Evolutionary conservation across 2,113 vertebrate species (phyloP).

Genomic region (Aspidoscelis tigris): DNA sequence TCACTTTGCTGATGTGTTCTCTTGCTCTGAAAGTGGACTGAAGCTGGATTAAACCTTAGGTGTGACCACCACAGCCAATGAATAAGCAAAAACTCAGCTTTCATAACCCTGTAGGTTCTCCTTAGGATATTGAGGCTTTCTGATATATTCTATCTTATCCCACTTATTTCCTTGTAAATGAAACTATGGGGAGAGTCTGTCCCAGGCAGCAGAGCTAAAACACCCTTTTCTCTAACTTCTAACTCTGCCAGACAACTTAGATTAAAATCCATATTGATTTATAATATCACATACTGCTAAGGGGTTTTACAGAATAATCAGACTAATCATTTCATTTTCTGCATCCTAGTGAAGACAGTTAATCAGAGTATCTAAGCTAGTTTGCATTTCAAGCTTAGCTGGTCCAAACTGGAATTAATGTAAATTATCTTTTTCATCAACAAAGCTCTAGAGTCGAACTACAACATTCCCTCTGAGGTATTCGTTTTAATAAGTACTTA

Average conservation of each 20-base stretch:
- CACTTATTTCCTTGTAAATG: no score
- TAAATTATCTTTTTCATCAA: not conserved
- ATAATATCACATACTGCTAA: not conserved
- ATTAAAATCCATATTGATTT: not conserved
- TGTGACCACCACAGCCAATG: no score
- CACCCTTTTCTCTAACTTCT: not conserved
- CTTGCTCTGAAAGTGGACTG: no score
- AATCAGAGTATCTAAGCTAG: not conserved
- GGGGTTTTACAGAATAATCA: not conserved
- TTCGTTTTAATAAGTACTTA: slow-evolving; percentile 64
- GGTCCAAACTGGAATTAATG: not conserved
- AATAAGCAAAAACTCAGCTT: no score
- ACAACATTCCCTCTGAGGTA: not conserved
- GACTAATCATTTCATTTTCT: not conserved
- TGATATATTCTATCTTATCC: no score
- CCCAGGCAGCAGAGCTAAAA: not conserved
- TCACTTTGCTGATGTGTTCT: no score
- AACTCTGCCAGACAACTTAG: not conserved
- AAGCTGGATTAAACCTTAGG: no score
- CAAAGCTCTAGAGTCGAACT: not conserved
- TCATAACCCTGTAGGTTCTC: no score
- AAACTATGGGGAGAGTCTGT: not conserved
- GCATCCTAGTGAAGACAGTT: not conserved
- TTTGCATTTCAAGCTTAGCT: not conserved
- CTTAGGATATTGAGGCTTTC: no score